Conservation (phyloP, 2,888 invertebrate genomes). For the Lasioglossum marginatum region DNA sequence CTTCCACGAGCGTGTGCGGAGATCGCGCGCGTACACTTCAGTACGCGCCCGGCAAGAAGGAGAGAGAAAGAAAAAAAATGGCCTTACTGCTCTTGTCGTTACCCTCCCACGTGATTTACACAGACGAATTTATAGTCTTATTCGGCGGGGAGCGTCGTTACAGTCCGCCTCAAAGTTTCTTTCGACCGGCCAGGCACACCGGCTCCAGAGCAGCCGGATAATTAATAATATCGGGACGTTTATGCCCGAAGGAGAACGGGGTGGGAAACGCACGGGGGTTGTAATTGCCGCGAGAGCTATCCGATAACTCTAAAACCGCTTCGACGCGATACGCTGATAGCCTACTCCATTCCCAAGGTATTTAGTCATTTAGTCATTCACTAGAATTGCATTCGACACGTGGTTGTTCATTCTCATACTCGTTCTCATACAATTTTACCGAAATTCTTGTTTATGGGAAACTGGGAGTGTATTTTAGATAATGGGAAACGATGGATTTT, state of each 20-base stretch:
- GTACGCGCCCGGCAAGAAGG: neutral
- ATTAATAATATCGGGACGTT: slow-evolving; percentile 52
- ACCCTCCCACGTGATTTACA: slow-evolving; percentile 77
- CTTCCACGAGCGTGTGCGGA: slow-evolving; percentile 43
- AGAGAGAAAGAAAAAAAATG: neutral
- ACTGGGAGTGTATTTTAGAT: no score
- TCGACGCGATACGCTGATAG: neutral
- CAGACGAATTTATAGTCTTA: slow-evolving; percentile 80
- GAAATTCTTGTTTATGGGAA: neutral
- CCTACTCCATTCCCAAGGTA: neutral
- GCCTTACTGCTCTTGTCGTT: slow-evolving; percentile 59
- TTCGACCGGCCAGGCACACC: neutral
- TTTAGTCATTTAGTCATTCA: neutral
- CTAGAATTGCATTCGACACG: neutral
- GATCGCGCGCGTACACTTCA: slow-evolving; percentile 29
- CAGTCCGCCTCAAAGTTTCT: slow-evolving; percentile 50
- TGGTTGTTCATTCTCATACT: neutral
- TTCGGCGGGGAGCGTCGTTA: slow-evolving; percentile 70
- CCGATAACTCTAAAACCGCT: neutral
- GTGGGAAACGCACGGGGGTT: slow-evolving; percentile 16
- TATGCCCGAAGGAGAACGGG: slow-evolving; percentile 22
- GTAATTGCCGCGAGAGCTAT: slow-evolving; percentile 1
- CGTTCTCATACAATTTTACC: neutral
- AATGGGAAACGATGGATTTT: no score
- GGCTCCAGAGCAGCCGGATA: slow-evolving; percentile 17